Percentiles rank a stretch among this genome's conserved stretches.
phyloP scores from a whole-genome alignment of 2,797 vertebrate genomes.

The Sebastes taczanowskii region DNA sequence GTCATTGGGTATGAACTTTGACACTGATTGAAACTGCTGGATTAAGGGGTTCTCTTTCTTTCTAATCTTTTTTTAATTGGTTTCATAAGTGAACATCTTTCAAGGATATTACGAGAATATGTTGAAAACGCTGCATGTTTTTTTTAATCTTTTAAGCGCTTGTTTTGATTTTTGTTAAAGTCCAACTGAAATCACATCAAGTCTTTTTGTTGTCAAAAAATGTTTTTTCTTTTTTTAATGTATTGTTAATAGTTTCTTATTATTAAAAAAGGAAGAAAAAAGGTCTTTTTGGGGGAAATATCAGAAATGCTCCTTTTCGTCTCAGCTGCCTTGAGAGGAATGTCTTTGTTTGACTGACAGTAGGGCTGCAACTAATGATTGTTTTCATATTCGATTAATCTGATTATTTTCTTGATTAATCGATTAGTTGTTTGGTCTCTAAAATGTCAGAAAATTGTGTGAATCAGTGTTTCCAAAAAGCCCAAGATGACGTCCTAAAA shows the following conservation, averaged over 20 bases:
- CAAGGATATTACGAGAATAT: neutral
- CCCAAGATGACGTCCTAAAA: too few relatives aligned
- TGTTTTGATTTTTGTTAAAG: slow-evolving; percentile 16
- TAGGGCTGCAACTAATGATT: neutral
- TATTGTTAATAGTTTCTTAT: slow-evolving; percentile 5
- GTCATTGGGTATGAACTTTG: slow-evolving; percentile 15
- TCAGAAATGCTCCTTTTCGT: neutral
- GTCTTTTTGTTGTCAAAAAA: neutral
- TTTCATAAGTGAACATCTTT: slow-evolving; percentile 5
- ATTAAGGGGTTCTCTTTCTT: neutral
- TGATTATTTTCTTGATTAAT: too few relatives aligned
- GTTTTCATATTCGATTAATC: too few relatives aligned
- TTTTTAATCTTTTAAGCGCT: slow-evolving; percentile 4
- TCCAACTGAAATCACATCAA: slow-evolving; percentile 3
- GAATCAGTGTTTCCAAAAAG: too few relatives aligned
- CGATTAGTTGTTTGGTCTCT: too few relatives aligned
- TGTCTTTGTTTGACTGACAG: slow-evolving; percentile 20
- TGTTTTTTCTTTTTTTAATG: neutral
- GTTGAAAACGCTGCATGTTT: slow-evolving; percentile 14
- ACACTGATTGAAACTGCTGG: slow-evolving; percentile 14
- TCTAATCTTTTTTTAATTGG: neutral
- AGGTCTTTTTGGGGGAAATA: neutral
- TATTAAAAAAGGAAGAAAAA: neutral
- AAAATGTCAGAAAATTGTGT: too few relatives aligned
- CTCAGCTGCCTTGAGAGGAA: neutral